These are phyloP conservation scores for Poecilia picta DNA, from an alignment of 2,797 vertebrate species.

Conservation along the genomic window DNA sequence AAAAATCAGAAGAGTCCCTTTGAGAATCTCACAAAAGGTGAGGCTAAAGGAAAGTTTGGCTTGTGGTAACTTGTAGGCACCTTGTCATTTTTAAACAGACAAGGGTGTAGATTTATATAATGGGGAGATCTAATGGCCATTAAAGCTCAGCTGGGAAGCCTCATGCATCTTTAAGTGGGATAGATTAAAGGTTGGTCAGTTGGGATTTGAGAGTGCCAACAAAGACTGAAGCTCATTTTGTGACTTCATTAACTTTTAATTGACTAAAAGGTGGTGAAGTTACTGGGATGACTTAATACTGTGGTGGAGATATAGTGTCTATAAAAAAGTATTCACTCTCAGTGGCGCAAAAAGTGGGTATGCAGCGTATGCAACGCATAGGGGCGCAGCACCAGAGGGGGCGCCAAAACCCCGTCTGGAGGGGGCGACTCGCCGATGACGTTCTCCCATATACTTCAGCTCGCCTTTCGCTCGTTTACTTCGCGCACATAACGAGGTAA, in stretches of 20 bases:
- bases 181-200: conserved; percentile 66
- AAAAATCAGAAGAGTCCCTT: background rate
- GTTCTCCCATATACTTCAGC: too few relatives aligned
- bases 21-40: background rate
- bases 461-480: too few relatives aligned
- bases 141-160: conserved; percentile 59
- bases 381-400: too few relatives aligned
- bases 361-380: too few relatives aligned
- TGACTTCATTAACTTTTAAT: conserved; percentile 78
- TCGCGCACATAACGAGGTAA: too few relatives aligned
- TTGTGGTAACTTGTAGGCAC: conserved; percentile 18
- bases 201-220: conserved; percentile 38
- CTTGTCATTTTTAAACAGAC: conserved; percentile 41
- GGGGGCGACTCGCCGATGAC: too few relatives aligned
- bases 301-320: conserved; percentile 39
- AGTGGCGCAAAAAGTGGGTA: too few relatives aligned
- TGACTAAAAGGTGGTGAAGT: conserved; percentile 59
- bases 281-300: conserved; percentile 42
- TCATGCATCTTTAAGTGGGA: conserved; percentile 79
- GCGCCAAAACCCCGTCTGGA: too few relatives aligned
- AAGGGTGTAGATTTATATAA: conserved; percentile 19
- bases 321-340: background rate
- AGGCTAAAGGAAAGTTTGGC: background rate
- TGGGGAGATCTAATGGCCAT: conserved; percentile 46
- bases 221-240: conserved; percentile 42